Conservation (phyloP, 2,113 vertebrate species). For the Pholis gunnellus region DNA sequence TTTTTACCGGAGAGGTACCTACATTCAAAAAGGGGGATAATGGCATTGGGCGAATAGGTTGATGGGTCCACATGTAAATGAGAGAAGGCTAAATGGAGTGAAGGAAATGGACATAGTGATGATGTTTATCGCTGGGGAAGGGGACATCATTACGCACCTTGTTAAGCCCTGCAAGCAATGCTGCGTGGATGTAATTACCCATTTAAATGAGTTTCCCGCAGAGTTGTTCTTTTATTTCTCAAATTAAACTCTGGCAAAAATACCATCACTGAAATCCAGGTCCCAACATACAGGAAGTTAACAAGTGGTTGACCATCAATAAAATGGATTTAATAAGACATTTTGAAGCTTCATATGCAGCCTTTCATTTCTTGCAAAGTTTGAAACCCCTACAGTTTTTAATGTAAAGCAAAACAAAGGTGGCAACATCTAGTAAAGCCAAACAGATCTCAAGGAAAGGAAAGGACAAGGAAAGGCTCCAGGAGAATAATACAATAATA, state of each 20-base stretch:
- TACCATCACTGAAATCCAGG: constrained; percentile 51
- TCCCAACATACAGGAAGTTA: background rate
- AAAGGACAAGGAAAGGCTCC: constrained; percentile 48
- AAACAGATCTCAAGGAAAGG: constrained; percentile 45
- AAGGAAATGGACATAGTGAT: constrained; percentile 73
- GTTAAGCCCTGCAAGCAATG: constrained; percentile 77
- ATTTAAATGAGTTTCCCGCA: constrained; percentile 77
- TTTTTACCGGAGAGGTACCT: constrained; percentile 21
- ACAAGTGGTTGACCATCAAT: constrained; percentile 21
- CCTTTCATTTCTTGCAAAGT: constrained; percentile 30
- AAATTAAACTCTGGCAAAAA: constrained; percentile 72
- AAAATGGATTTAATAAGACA: constrained; percentile 15
- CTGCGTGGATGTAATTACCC: constrained; percentile 72
- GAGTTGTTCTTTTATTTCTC: constrained; percentile 53
- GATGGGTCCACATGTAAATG: constrained; percentile 58
- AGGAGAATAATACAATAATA: constrained; percentile 41
- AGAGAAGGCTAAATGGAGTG: constrained; percentile 69
- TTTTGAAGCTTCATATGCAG: constrained; percentile 21
- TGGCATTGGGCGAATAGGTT: constrained; percentile 39
- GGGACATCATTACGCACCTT: constrained; percentile 80
- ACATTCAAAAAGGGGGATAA: constrained; percentile 51
- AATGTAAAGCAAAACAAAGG: background rate
- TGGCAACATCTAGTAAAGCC: constrained; percentile 6
- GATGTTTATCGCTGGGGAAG: constrained; percentile 73
- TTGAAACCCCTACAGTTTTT: constrained; percentile 19